Evolutionary conservation across 2,797 vertebrate species (phyloP).

Genomic region (Heliangelus exortis): DNA sequence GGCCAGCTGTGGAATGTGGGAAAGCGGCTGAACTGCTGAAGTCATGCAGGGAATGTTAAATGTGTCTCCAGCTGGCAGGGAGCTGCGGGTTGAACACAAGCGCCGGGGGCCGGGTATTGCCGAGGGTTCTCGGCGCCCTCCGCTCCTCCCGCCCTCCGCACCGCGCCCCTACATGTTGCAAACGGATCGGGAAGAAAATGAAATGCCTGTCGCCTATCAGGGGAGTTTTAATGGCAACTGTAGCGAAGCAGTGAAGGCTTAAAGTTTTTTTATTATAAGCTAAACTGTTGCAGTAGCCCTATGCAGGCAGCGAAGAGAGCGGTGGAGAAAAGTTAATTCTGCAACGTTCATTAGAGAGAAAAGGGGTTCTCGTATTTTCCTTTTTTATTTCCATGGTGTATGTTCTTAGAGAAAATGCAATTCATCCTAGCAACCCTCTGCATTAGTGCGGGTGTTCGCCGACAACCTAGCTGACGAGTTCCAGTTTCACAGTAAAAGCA

Average conservation of each 20-base stretch:
- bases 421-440: not conserved
- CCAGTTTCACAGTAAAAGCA: not conserved
- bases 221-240: slow-evolving; percentile 10
- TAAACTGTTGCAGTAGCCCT: not conserved
- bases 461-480: not conserved
- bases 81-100: slow-evolving; percentile 32
- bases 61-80: slow-evolving; percentile 72
- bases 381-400: not conserved
- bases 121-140: not conserved
- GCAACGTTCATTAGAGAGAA: not conserved
- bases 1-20: slow-evolving; percentile 75
- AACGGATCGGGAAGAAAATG: not conserved
- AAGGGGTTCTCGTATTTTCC: not conserved
- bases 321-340: not conserved
- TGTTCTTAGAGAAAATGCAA: not conserved
- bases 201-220: not conserved
- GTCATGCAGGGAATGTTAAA: slow-evolving; percentile 75
- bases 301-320: not conserved
- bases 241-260: not conserved
- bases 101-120: not conserved
- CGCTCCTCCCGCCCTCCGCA: slow-evolving; percentile 7
- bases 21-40: slow-evolving; percentile 67
- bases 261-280: not conserved
- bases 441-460: not conserved
- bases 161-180: not conserved